Base-by-base conservation (phyloP, 2,888 invertebrate genomes). In the Pachymerium ferrugineum region DNA sequence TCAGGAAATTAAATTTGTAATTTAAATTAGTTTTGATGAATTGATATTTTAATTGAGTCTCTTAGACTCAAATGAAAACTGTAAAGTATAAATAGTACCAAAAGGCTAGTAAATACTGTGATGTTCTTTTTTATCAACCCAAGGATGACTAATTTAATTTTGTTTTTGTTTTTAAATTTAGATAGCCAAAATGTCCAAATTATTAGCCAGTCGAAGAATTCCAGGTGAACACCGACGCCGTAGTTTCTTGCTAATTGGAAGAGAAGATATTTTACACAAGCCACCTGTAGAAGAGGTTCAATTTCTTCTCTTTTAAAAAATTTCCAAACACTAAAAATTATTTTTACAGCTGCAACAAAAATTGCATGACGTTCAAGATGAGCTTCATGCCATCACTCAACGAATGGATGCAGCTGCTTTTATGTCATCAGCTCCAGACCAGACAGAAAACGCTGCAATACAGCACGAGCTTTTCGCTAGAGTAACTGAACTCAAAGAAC, bases 181-280 rank as follows among this genome's bases (percentile, higher is more conserved):
- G 84, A 81, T 85, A 77, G 82, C 84, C 74, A 81, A 81, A 47
- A 79, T 85, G 76, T 83, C 83, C 70, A 80, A 82, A 35, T 79
- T 84, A 70, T 80, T 85, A 76, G 81, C 84, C 25, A 82, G 84
- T 76, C 79, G 85, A 12, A 79, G 85, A 38, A 82, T 84, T 35
- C 85, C 85, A 0, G 85, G 85, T n/a, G 85, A 85, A 77, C 79
- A 79, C 33, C 71, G 80, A 4, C 76, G 78, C 22, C 78, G 81
- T 47, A 80, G 83, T 35, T 81, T 82, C 67, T 81, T 82, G 47
- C 77, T 81, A 70, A 80, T 83, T 72, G 78, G 79, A 73, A 78
- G 79, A 31, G 78, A 79, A 42, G 77, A 80, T 28, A 81, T 81
- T 75, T 80, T 81, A 29, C 79, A 80, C 3, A 80, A 80, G 73